Base-by-base conservation (phyloP, 2,888 invertebrate species). In the Chirona hameri region DNA sequence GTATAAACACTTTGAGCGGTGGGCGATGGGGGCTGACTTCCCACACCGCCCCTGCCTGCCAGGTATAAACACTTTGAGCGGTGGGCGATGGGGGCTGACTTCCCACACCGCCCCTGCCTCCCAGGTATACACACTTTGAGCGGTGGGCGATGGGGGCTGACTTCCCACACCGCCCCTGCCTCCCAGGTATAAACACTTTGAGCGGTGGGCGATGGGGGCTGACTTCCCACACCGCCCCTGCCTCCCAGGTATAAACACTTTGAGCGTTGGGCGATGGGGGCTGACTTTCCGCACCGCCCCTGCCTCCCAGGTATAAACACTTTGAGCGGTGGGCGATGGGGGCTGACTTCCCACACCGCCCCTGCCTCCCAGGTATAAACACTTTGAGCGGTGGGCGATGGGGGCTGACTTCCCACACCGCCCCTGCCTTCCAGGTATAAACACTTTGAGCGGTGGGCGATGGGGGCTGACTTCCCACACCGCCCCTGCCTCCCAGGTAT, bases 281-380 rank as follows among this genome's bases (percentile, higher is more conserved):
- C 85, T 0, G 86, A 84, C 76, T 85, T 85, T 80, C 86, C 85
- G 46, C 82, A n/a, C n/a, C n/a, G n/a, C n/a, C n/a, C n/a, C n/a
- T n/a, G n/a, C n/a, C n/a, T n/a, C n/a, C n/a, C n/a, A n/a, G n/a
- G n/a, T n/a, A n/a, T n/a, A n/a, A n/a, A n/a, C 84, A 86, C 81
- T 86, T 86, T 83, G 86, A 86, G 81, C 83, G 85, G 24, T 86
- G 86, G 86, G 86, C 85, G 21, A 86, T 84, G 80, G 85, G 85
- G 18, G 84, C 85, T 0, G 86, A 84, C 76, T 85, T 85, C 80
- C 86, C 85, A 31, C 82, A n/a, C n/a, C n/a, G n/a, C n/a, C n/a
- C n/a, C n/a, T n/a, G n/a, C n/a, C n/a, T n/a, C n/a, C n/a, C n/a
- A n/a, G n/a, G n/a, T n/a, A n/a, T n/a, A n/a, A n/a, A n/a, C 84